Evolutionary conservation across 2,797 vertebrate species (phyloP), one percentile per base, ranked within the genome.

Genomic region (Tangara arthus): DNA sequence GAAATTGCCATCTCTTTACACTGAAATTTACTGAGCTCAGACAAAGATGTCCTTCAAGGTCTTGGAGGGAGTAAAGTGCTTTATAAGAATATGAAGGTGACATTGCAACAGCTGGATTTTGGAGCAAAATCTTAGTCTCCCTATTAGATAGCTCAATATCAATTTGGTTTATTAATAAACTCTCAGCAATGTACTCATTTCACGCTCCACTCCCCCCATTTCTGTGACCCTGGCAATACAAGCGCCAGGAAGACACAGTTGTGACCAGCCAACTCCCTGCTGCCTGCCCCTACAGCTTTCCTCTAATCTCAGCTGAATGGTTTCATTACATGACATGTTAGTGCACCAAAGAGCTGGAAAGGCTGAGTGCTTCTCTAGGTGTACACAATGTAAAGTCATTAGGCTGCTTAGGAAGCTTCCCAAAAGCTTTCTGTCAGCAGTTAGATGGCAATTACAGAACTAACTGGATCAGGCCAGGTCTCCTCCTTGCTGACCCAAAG

Each of bases 391-490:
- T 73, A 84, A 94, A 91, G 87, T 55, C 90, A 83, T 87, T 35
- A 89, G 88, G 32, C 63, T 75, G 79, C 52, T 80, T 87, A 69
- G 81, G 94, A 87, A 96, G 66, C 68, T 87, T 90, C 75, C 69
- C 72, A 90, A 87, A 82, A 61, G n/a, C 87, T 77, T 75, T 84
- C 89, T 93, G 73, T 93, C 90, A 93, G 85, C 91, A 89, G 82
- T 76, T 82, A 83, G 72, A 95, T 81, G 52, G 85, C 91, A 93
- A 92, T 90, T 92, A 90, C 30, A 91, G 90, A 92, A 93, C 94
- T 77, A 84, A 65, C 77, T 93, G 91, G 82, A 90, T 64, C 49
- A 44, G 60, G 65, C 46, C 68, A 50, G 6, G 8, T 83, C 56
- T 92, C 35, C 56, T 46, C 70, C 30, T 64, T 2, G 3, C 76